Evolutionary conservation across 2,888 invertebrate species (phyloP).

Genomic region (Drosophila parthenogenetica): DNA sequence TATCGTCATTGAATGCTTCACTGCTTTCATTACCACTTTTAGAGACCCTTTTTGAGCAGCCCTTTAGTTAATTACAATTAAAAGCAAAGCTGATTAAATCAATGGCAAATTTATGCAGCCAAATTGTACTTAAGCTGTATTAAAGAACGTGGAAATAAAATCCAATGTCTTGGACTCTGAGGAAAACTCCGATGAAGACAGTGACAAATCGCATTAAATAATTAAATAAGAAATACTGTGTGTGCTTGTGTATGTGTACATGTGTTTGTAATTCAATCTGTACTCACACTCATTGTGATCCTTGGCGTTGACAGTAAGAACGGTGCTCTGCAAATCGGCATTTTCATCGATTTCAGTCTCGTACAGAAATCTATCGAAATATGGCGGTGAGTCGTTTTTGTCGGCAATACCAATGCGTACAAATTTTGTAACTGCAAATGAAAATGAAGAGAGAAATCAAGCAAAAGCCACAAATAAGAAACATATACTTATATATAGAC

Average conservation of each 20-base stretch:
- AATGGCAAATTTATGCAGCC: slow-evolving; percentile 67
- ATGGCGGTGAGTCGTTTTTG: slow-evolving; percentile 99
- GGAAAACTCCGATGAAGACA: slow-evolving; percentile 13
- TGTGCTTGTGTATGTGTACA: slow-evolving; percentile 5
- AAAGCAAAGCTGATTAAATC: slow-evolving; percentile 63
- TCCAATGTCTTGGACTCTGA: slow-evolving; percentile 20
- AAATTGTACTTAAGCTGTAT: slow-evolving; percentile 26
- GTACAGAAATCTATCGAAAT: slow-evolving; percentile 98
- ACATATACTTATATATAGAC: slow-evolving; percentile 2
- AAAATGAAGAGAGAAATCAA: slow-evolving; percentile 40
- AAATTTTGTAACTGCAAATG: slow-evolving; percentile 96
- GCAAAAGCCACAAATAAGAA: slow-evolving; percentile 19
- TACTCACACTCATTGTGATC: slow-evolving; percentile 99
- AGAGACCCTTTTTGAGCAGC: background rate
- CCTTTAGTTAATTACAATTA: slow-evolving; percentile 38
- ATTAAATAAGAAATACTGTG: slow-evolving; percentile 12
- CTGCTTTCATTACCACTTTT: background rate
- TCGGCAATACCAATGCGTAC: slow-evolving; percentile 99
- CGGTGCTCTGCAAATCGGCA: slow-evolving; percentile 98
- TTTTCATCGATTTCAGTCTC: slow-evolving; percentile 99
- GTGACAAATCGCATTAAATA: slow-evolving; percentile 51
- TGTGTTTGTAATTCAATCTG: background rate
- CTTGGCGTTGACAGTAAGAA: slow-evolving; percentile 99
- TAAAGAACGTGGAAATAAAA: slow-evolving; percentile 36
- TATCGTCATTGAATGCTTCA: no score